A percentile compares a stretch with the other conserved stretches of the same genome.
Conservation (phyloP, 1,140 invertebrate species). For the Leptinotarsa lineolata region DNA sequence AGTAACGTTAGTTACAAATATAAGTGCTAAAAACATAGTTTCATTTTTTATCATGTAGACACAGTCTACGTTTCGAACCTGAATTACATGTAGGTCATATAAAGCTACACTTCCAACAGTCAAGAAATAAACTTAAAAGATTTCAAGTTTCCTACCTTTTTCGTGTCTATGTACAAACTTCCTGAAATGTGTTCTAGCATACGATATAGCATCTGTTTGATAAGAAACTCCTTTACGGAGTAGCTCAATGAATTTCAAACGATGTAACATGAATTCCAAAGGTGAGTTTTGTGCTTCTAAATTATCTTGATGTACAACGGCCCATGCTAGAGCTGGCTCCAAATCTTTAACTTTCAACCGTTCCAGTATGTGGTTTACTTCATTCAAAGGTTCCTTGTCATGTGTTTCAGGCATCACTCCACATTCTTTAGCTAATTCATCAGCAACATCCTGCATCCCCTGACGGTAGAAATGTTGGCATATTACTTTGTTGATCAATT, state of each 20-base stretch:
- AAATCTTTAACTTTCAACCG: slow-evolving; percentile 78
- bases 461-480: slow-evolving; percentile 95
- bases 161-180: slow-evolving; percentile 81
- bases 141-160: slow-evolving; percentile 64
- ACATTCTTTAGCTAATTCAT: slow-evolving; percentile 81
- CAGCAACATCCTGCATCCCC: slow-evolving; percentile 88
- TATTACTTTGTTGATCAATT: slow-evolving; percentile 91
- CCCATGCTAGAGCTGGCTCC: slow-evolving; percentile 81
- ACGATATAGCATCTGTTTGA: slow-evolving; percentile 80
- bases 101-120: too few relatives aligned
- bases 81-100: too few relatives aligned
- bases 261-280: slow-evolving; percentile 86
- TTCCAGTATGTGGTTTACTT: slow-evolving; percentile 83
- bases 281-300: slow-evolving; percentile 71
- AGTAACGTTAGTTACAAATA: too few relatives aligned
- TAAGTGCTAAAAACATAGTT: too few relatives aligned
- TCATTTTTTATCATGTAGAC: too few relatives aligned
- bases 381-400: slow-evolving; percentile 81
- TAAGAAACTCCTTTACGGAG: slow-evolving; percentile 68
- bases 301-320: slow-evolving; percentile 65
- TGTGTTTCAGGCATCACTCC: slow-evolving; percentile 70
- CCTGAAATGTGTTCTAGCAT: slow-evolving; percentile 84
- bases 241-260: slow-evolving; percentile 60
- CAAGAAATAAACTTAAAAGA: too few relatives aligned
- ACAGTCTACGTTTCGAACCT: too few relatives aligned